Base-by-base conservation (phyloP, 2,888 invertebrate species). In the Itoplectis maculator region DNA sequence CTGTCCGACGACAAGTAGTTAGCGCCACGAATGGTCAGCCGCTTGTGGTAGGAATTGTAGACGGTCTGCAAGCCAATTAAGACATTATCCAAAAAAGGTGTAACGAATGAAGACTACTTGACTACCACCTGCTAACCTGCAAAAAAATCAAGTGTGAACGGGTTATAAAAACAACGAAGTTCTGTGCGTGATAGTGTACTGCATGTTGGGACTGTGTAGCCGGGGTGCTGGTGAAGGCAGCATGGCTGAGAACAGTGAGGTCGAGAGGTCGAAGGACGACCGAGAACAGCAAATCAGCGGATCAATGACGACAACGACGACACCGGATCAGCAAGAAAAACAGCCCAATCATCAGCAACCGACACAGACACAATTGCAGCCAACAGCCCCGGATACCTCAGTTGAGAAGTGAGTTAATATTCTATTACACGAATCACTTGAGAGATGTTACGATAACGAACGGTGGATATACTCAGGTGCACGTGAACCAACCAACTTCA, bases 141-240 rank as follows among this genome's bases (percentile, higher is more conserved):
- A 20, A 29, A 15, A 29, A 15, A 13, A n/a, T 23, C 18, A 37
- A 54, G 18, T 29, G 20, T 35, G 18, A 68, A 6, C n/a, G 23
- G 3, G 23, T 70, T 8, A 0, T 20, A 72, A 11, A 29, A 70
- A 20, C 47, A 11, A 29, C 49, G 23, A 79, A 80, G 79, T 86
- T 84, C 86, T 88, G 88, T 88, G 89, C 83, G 90, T 90, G 88
- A 86, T 90, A 79, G 86, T 86, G 83, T 85, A 87, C 63, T 87
- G 89, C 80, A 81, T 90, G 70, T 79, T 89, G 82, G 87, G 88
- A 87, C 85, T 88, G 72, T 88, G 88, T 77, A 87, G 85, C 86
- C 85, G 79, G 73, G 78, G 65, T 40, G 65, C 59, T 79, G 79
- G 49, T 49, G 84, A 79, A 74, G 75, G 70, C 76, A 80, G 78